Percentiles rank a stretch among this genome's conserved stretches.
Conservation (phyloP, 2,797 vertebrate species). For the Hoplostethus mediterraneus region DNA sequence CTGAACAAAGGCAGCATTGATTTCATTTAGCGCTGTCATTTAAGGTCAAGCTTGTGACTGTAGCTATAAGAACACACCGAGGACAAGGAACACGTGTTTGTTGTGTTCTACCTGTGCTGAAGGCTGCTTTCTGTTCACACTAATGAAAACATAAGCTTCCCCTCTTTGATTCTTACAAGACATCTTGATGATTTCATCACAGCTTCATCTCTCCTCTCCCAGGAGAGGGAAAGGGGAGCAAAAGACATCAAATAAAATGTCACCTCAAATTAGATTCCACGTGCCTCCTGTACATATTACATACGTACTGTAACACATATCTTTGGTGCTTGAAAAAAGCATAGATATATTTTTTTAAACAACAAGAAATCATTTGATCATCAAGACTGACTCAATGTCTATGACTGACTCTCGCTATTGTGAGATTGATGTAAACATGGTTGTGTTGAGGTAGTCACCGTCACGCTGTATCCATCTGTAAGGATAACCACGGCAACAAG, state of each 20-base stretch:
- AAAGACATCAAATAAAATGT: conserved; percentile 58
- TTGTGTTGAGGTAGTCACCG: conserved; percentile 10
- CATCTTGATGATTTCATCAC: conserved; percentile 57
- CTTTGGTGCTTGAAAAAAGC: background rate
- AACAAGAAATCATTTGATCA: conserved; percentile 6
- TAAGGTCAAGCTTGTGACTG: conserved; percentile 9
- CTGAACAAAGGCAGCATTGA: conserved; percentile 33
- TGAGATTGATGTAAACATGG: background rate
- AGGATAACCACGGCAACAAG: conserved; percentile 38
- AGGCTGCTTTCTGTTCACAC: conserved; percentile 46
- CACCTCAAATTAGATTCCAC: conserved; percentile 42
- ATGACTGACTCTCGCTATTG: background rate
- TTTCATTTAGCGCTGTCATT: conserved; percentile 42
- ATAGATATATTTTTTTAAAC: background rate
- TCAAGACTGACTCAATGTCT: background rate
- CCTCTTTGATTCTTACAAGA: conserved; percentile 56
- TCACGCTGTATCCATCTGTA: conserved; percentile 7
- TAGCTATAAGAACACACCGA: conserved; percentile 24
- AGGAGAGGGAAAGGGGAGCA: conserved; percentile 38
- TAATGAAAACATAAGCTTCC: conserved; percentile 46
- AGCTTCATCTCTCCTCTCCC: conserved; percentile 52
- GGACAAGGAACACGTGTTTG: conserved; percentile 23
- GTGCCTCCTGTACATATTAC: conserved; percentile 6
- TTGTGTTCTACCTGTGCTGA: conserved; percentile 23
- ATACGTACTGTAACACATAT: conserved; percentile 3